These are phyloP conservation scores for Scolopax mira DNA, from an alignment of 2,113 vertebrate species.

Conservation along the genomic window DNA sequence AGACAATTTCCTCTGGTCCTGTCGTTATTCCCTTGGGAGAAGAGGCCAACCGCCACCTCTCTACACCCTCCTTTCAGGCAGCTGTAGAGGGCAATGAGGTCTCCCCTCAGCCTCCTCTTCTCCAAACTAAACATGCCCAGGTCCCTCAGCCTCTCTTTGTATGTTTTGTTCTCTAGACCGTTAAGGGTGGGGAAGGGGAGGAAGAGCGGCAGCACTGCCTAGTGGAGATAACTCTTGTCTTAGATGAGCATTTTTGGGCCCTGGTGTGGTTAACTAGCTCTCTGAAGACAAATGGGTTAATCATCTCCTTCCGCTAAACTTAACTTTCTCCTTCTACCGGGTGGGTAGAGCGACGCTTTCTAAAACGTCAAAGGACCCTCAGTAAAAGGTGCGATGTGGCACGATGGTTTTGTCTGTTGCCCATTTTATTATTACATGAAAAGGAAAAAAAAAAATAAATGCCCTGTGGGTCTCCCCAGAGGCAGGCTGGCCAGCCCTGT, in stretches of 20 bases:
- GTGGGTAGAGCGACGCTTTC: neutral
- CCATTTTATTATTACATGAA: fast-evolving
- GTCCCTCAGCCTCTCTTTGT: too few relatives aligned
- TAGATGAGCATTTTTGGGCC: fast-evolving
- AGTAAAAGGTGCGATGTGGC: neutral
- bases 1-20: too few relatives aligned
- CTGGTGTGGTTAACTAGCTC: neutral
- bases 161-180: too few relatives aligned
- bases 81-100: too few relatives aligned
- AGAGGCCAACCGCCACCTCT: too few relatives aligned
- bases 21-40: too few relatives aligned
- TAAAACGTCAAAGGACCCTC: neutral
- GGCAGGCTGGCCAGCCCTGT: neutral
- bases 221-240: neutral
- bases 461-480: fast-evolving
- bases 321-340: neutral
- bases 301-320: neutral
- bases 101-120: too few relatives aligned
- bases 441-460: neutral
- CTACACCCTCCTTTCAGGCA: too few relatives aligned
- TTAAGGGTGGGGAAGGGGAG: neutral
- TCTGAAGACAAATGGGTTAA: neutral
- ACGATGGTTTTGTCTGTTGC: neutral
- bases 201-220: neutral
- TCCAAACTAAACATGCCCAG: too few relatives aligned